Base-by-base conservation (phyloP, 2,797 vertebrate species). In the Phoxinus dragarum region DNA sequence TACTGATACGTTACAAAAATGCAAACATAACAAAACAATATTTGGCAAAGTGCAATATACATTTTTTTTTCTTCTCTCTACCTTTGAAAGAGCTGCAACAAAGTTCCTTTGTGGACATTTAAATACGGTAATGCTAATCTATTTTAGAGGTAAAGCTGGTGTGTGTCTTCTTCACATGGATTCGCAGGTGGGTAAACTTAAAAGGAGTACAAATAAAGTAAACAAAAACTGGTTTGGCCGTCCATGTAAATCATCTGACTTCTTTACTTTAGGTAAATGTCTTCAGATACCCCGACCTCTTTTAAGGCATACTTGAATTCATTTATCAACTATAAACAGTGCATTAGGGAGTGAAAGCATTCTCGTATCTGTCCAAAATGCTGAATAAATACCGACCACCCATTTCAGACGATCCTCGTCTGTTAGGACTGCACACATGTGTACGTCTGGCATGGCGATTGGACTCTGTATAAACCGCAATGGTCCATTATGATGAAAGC, bases 11-110 rank as follows among this genome's bases (percentile, higher is more conserved):
- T 83, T 23, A 72, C n/a, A 82, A 47, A 44, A 75, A 83, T 0
- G 0, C 8, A 66, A 47, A 49, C 2, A 17, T 21, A 72, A 82
- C 14, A 64, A 66, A 75, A 52, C 40, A 12, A 8, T 27, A 52
- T 66, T 66, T 74, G 71, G 9, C 73, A 66, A 75, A 74, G 81
- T 84, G 61, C 73, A 84, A 68, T 27, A 42, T 12, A 83, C 27
- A 19, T 21, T 4, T 40, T n/a, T 40, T 38, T 38, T 3, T 67
- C 16, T 47, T 38, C 5, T 67, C 16, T 47, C 54, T n/a, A 42
- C 21, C 4, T 72, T 16, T 38, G 44, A 44, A 79, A 16, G 44
- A 52, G 21, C 71, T 67, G 61, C 5, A 23, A 27, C 19, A 80
- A n/a, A 67, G 8, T 23, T 71, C 16, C 5, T n/a, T 5, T 31